A percentile compares a stretch with the other conserved stretches of the same genome.
phyloP scores from a whole-genome alignment of 1,140 invertebrate species.

The Drosophila auraria region DNA sequence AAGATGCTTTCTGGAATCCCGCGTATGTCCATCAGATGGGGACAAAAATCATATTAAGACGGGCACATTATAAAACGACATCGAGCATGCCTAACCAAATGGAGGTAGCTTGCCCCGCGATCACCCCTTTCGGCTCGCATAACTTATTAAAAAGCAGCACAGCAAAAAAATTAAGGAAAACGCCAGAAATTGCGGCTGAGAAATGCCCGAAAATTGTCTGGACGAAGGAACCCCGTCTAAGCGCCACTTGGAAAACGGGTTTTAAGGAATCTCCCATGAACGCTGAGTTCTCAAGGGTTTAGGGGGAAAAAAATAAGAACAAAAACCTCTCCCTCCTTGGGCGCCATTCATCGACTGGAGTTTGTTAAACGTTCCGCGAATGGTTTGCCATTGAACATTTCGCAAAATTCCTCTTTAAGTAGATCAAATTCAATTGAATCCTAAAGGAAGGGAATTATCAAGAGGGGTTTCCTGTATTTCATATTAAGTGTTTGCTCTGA shows the following conservation, averaged over 20 bases:
- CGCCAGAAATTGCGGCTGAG: conserved; percentile 61
- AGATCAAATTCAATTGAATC: conserved; percentile 38
- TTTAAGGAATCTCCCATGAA: conserved; percentile 38
- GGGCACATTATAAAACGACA: conserved; percentile 79
- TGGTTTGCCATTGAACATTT: conserved; percentile 66
- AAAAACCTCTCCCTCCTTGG: conserved; percentile 15
- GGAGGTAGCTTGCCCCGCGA: conserved; percentile 3
- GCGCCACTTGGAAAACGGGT: conserved; percentile 77
- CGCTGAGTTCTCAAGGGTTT: conserved; percentile 1
- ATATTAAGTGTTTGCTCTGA: not conserved
- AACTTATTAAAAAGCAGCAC: conserved; percentile 68
- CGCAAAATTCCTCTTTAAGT: conserved; percentile 52
- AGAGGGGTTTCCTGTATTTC: conserved; percentile 11
- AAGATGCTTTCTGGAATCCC: conserved; percentile 74
- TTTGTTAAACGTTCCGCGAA: conserved; percentile 25
- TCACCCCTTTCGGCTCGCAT: conserved; percentile 21
- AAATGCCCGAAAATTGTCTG: conserved; percentile 65
- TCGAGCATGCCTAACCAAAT: conserved; percentile 40
- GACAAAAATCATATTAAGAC: conserved; percentile 83
- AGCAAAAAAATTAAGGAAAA: conserved; percentile 41
- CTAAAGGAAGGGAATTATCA: not conserved
- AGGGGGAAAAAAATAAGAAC: conserved; percentile 1
- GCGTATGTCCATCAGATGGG: conserved; percentile 66
- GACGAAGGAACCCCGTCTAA: conserved; percentile 52
- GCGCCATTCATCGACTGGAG: conserved; percentile 67